These are phyloP conservation scores for Caretta caretta DNA, from an alignment of 2,113 vertebrate genomes.

Conservation along the genomic window DNA sequence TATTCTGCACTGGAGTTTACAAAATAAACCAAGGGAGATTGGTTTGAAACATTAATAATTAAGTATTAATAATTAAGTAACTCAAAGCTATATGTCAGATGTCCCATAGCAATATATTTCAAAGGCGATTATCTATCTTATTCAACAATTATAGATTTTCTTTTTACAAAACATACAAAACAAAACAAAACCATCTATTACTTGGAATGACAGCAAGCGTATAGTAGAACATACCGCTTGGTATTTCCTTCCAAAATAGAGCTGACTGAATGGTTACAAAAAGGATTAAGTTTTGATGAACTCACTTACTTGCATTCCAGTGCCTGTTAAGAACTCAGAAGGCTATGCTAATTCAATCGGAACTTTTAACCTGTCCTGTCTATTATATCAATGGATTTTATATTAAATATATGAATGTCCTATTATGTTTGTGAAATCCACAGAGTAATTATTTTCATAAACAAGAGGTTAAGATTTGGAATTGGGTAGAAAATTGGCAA, in stretches of 20 bases:
- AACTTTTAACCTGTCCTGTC: neutral
- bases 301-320: neutral
- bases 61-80: conserved; percentile 56
- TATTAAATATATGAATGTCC: neutral
- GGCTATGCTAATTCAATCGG: neutral
- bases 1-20: conserved; percentile 12
- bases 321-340: neutral
- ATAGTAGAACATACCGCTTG: neutral
- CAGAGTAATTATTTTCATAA: neutral
- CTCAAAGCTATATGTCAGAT: conserved; percentile 15
- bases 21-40: conserved; percentile 40
- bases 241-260: neutral
- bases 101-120: conserved; percentile 34
- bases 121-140: conserved; percentile 12
- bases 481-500: neutral
- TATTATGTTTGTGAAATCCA: conserved; percentile 19
- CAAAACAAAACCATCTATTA: neutral
- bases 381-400: neutral
- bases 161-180: conserved; percentile 25
- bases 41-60: conserved; percentile 56
- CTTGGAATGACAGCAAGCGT: neutral
- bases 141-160: neutral
- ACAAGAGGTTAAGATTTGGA: neutral
- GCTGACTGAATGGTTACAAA: neutral
- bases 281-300: conserved; percentile 16